Evolutionary conservation across 2,113 vertebrate species (phyloP).

Genomic region (Reinhardtius hippoglossoides): DNA sequence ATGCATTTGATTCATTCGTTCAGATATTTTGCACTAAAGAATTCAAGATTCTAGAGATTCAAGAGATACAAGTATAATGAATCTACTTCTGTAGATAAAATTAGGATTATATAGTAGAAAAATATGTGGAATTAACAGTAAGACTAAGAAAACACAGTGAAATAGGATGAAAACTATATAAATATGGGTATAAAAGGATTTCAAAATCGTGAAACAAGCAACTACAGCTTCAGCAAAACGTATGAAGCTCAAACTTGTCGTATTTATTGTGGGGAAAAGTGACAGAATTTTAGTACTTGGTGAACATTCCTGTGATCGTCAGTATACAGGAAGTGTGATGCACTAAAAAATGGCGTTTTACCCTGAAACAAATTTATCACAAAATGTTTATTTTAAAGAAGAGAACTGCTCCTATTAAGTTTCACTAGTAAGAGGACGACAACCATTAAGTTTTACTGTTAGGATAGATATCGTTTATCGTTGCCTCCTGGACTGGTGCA

Average conservation of each 20-base stretch:
- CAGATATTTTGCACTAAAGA: no score
- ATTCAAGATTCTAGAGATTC: no score
- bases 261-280: not conserved
- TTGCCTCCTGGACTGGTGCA: not conserved
- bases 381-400: not conserved
- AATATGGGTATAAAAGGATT: no score
- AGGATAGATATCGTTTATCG: no score
- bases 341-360: not conserved
- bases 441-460: not conserved
- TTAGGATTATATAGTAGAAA: no score
- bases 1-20: no score
- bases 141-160: no score
- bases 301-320: not conserved
- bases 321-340: not conserved
- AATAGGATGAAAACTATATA: no score
- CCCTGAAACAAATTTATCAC: not conserved
- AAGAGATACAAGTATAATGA: no score
- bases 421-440: not conserved
- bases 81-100: no score
- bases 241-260: not conserved
- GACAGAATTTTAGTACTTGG: not conserved
- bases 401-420: not conserved
- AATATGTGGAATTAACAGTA: no score
- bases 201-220: no score
- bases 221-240: not conserved